Conservation (phyloP, 2,113 vertebrate genomes). For the Balaenoptera acutorostrata region DNA sequence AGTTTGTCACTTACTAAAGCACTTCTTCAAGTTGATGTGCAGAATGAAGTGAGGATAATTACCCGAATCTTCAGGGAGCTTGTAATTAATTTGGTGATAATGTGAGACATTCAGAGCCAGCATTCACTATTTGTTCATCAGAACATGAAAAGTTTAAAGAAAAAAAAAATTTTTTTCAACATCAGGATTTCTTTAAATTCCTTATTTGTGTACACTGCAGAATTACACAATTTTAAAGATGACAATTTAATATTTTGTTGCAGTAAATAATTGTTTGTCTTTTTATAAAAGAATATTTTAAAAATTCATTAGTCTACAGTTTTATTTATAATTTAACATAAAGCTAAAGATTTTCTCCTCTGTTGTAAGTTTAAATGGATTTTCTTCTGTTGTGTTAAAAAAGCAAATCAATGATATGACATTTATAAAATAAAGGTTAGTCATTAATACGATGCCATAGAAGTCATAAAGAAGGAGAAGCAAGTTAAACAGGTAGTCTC, state of each 20-base stretch:
- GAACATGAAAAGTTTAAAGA: not conserved
- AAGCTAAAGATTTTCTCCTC: not conserved
- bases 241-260: not conserved
- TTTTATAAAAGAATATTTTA: not conserved
- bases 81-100: not conserved
- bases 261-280: not conserved
- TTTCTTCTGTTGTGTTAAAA: not conserved
- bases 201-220: not conserved
- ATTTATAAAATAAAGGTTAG: not conserved
- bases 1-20: not conserved
- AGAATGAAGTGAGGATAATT: not conserved
- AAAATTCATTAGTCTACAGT: not conserved
- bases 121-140: not conserved
- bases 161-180: not conserved
- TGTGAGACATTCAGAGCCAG: not conserved
- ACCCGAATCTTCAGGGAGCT: not conserved
- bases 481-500: not conserved
- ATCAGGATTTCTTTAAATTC: not conserved
- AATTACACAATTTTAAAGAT: not conserved
- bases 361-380: not conserved
- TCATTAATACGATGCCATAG: not conserved
- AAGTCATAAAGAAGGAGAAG: not conserved
- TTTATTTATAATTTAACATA: slow-evolving; percentile 3
- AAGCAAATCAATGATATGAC: not conserved
- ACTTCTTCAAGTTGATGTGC: not conserved